These are phyloP conservation scores for Euclidia mi DNA, from an alignment of 2,888 invertebrate genomes.

Conservation along the genomic window DNA sequence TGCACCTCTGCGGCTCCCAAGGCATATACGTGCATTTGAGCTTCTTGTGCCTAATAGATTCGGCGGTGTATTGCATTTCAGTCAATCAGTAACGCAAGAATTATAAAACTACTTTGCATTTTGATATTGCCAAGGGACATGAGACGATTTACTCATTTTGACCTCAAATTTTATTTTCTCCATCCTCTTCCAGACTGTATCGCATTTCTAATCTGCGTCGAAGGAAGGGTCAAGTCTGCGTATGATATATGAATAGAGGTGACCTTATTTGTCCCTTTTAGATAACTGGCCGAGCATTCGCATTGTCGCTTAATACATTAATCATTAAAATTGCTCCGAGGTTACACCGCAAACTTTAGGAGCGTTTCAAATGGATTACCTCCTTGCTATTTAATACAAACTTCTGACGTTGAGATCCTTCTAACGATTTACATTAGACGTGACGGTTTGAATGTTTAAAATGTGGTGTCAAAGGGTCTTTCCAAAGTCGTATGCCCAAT, in stretches of 20 bases:
- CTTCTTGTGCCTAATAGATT: too few relatives aligned
- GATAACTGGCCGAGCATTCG: conserved; percentile 73
- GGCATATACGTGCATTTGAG: too few relatives aligned
- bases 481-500: too few relatives aligned
- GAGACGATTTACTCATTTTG: too few relatives aligned
- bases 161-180: too few relatives aligned
- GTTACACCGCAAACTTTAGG: conserved; percentile 61
- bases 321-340: conserved; percentile 76
- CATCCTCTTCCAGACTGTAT: conserved; percentile 27
- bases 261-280: conserved; percentile 78
- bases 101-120: too few relatives aligned
- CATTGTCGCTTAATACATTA: conserved; percentile 80
- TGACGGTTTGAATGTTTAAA: conserved; percentile 11
- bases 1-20: too few relatives aligned
- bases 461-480: conserved; percentile 1
- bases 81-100: too few relatives aligned
- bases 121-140: too few relatives aligned
- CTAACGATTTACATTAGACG: conserved; percentile 17
- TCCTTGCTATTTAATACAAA: conserved; percentile 35
- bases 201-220: conserved; percentile 48
- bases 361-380: conserved; percentile 43
- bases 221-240: conserved; percentile 85
- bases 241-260: conserved; percentile 83
- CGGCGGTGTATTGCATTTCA: too few relatives aligned
- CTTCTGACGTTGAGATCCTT: conserved; percentile 35